Evolutionary conservation across 1,140 invertebrate species (phyloP), one percentile per base, ranked within the genome.

Genomic region (Nilaparvata lugens): DNA sequence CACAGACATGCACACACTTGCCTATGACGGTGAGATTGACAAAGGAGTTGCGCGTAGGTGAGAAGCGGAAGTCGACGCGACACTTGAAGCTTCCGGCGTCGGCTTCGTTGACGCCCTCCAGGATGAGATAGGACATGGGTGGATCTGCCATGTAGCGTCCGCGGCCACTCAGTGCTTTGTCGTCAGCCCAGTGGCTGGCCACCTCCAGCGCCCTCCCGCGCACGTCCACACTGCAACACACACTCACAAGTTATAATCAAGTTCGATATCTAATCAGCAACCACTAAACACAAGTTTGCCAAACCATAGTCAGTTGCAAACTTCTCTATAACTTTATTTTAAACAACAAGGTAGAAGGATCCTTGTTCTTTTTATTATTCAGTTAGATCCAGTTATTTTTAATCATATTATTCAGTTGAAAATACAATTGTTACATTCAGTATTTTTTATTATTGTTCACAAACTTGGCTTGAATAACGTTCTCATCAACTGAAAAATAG

Each of bases 1-100:
- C 28, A 28, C 28, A 4, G n/a, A 28, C 28, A 28, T 9, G 9
- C 43, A 53, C 14, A 14, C 51, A 83, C 86, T 84, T 73, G 91
- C 89, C 86, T 66, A 91, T 86, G 67, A 93, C 83, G 64, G 83
- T 84, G 60, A 93, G 80, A 63, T 87, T 82, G 65, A 91, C 82
- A 65, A 84, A 83, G 65, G 83, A 85, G 72, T 89, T 91, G 60
- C 85, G 82, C 28, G 89, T 91, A 4, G 87, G 88, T 25, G 86
- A 88, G 58, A 85, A 81, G 57, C 82, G 79, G 70, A 90, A 93
- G 72, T 93, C 89, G 42, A 91, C 88, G 52, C 84, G 76, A 73
- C 86, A 90, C 62, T 84, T 77, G 75, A 88, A 90, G 48, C 83
- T 79, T 4, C 86, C 86, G 64, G 83, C 81, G 73, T 90, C 87